Percentiles rank a stretch among this genome's conserved stretches.
These are phyloP conservation scores for Xiphydria camelus DNA, from an alignment of 2,888 invertebrate species.

Conservation along the genomic window DNA sequence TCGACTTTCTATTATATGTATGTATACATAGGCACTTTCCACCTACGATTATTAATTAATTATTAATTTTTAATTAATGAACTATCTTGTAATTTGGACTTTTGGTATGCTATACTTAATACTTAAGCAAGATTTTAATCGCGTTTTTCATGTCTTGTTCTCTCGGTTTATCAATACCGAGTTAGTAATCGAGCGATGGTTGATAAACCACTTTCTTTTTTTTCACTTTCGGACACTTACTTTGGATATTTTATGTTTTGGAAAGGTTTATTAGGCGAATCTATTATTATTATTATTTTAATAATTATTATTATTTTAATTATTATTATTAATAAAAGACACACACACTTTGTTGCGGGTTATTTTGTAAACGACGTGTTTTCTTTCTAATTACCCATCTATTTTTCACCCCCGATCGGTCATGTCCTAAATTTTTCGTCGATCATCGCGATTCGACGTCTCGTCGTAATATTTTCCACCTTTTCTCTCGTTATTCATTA, in stretches of 20 bases:
- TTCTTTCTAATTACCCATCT: no score
- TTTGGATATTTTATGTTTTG: conserved; percentile 13
- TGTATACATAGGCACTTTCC: no score
- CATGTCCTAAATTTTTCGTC: not conserved
- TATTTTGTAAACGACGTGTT: conserved; percentile 35
- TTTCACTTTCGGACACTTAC: conserved; percentile 6
- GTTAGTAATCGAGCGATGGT: no score
- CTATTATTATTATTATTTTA: conserved; percentile 27
- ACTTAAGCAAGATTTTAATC: conserved; percentile 20
- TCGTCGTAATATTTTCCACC: not conserved
- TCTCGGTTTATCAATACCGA: conserved; percentile 24
- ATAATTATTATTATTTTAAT: conserved; percentile 23
- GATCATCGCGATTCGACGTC: not conserved
- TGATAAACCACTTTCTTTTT: conserved; percentile 21
- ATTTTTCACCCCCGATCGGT: conserved; percentile 1
- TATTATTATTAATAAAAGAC: conserved; percentile 42
- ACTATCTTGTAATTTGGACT: conserved; percentile 23
- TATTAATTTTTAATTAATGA: conserved; percentile 3
- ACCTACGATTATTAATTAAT: conserved; percentile 5
- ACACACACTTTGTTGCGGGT: conserved; percentile 50
- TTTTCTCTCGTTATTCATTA: no score
- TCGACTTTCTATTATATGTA: no score
- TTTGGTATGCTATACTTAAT: conserved; percentile 32
- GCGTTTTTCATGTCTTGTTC: conserved; percentile 15
- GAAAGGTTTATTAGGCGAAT: conserved; percentile 29